Base-by-base conservation (phyloP, 2,113 vertebrate genomes). In the Seriola rivoliana region DNA sequence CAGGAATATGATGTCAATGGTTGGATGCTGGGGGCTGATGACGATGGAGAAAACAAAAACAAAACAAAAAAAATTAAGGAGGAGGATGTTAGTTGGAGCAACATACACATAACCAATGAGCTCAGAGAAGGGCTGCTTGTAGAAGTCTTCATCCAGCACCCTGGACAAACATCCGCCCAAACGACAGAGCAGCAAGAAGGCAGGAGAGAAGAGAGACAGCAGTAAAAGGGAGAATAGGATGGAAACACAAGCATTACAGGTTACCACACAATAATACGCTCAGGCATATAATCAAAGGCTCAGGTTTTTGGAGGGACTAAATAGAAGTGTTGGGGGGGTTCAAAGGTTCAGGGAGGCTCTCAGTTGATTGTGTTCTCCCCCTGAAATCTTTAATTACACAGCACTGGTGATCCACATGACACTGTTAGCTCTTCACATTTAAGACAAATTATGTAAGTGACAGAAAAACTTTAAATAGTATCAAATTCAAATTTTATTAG, bases 71-170 rank as follows among this genome's bases (percentile, higher is more conserved):
- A 44, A 59, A 71, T 85, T 50, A 54, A 57, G 19, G 46, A 78
- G 74, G 85, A 96, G 94, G 95, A 91, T 95, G 97, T 96, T 96
- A 97, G 96, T 97, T 97, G 94, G 94, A 95, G 96, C 96, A 96
- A 99, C 98, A 99, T 99, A 99, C 98, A 99, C 98, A 99, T 99
- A 99, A 99, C 98, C 98, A 97, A 99, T 99, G 96, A 99, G 94
- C 87, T 99, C 98, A 98, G 98, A 97, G 97, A 98, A 99, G 96
- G 98, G 98, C 95, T 99, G 98, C 96, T 97, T 99, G 98, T 98
- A 99, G 98, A 99, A 99, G 96, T 98, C 98, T 97, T 99, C 98
- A 92, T 99, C 98, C 97, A 97, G 96, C 93, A 99, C 97, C 96
- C 98, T 99, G 97, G 96, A 96, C 95, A 96, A 95, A 95, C 95